These are phyloP conservation scores for Apodemia duryi DNA, from an alignment of 2,888 invertebrate genomes.

Conservation along the genomic window DNA sequence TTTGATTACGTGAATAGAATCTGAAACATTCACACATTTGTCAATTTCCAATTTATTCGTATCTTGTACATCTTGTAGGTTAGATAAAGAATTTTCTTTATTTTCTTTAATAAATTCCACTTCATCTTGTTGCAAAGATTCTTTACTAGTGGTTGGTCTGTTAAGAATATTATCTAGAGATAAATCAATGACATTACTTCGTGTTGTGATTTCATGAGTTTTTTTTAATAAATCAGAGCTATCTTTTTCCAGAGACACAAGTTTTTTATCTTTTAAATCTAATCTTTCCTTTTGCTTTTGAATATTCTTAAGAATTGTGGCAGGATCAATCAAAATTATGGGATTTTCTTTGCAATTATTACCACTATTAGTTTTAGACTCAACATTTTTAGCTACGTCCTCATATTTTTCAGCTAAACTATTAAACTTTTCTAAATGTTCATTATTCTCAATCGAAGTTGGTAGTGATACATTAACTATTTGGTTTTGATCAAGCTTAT, in stretches of 20 bases:
- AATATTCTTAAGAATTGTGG: slow-evolving; percentile 45
- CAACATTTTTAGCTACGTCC: not conserved
- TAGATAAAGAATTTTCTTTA: not conserved
- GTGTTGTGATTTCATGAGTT: not conserved
- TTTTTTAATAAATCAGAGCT: slow-evolving; percentile 44
- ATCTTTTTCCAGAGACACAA: slow-evolving; percentile 43
- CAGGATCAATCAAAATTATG: slow-evolving; percentile 16
- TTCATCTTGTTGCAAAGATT: not conserved
- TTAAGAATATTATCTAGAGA: not conserved
- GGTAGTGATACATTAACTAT: not conserved
- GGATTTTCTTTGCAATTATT: slow-evolving; percentile 11
- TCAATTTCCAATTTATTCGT: not conserved
- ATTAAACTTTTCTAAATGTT: not conserved
- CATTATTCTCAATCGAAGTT: not conserved
- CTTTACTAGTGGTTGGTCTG: slow-evolving; percentile 5
- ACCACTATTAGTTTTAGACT: not conserved
- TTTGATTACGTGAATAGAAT: not conserved
- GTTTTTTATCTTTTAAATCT: slow-evolving; percentile 42
- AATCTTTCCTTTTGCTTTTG: slow-evolving; percentile 43
- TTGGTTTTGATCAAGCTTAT: not conserved
- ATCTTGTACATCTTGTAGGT: not conserved
- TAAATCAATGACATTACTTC: not conserved
- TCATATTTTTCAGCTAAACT: not conserved
- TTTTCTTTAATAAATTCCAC: not conserved
- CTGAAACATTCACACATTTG: not conserved